phyloP scores from a whole-genome alignment of 2,113 vertebrate species.

The Ailurus styani region DNA sequence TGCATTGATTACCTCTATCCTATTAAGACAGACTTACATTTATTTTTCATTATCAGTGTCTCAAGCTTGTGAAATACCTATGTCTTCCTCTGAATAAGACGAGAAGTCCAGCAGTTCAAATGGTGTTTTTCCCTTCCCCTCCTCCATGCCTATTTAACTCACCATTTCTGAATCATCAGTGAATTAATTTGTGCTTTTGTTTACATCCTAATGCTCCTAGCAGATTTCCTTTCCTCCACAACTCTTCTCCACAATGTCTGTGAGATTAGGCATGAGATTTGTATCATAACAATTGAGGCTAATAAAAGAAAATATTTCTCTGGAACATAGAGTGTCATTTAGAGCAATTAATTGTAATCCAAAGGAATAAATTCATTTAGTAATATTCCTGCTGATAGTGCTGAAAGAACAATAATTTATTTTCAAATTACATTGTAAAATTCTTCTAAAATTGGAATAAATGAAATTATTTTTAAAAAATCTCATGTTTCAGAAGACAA shows the following conservation, averaged over 20 bases:
- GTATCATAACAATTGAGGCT: background rate
- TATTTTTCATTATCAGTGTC: background rate
- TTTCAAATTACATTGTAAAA: background rate
- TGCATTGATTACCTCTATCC: background rate
- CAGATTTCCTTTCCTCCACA: background rate
- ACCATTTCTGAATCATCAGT: background rate
- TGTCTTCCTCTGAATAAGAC: background rate
- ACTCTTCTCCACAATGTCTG: background rate
- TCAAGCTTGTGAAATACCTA: background rate
- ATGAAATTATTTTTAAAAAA: slow-evolving; percentile 12
- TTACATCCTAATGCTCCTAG: background rate
- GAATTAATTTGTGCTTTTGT: background rate
- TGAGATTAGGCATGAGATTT: background rate
- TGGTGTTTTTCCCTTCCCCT: background rate
- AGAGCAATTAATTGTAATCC: background rate
- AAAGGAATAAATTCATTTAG: background rate
- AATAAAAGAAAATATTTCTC: background rate
- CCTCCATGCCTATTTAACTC: background rate
- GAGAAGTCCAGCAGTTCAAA: background rate
- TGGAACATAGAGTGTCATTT: background rate
- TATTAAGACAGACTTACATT: background rate
- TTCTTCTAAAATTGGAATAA: background rate
- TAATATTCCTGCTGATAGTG: background rate
- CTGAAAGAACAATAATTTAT: slow-evolving; percentile 12
- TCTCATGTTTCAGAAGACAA: background rate